Base-by-base conservation (phyloP, 2,113 vertebrate species). In the Dissostichus mawsoni region DNA sequence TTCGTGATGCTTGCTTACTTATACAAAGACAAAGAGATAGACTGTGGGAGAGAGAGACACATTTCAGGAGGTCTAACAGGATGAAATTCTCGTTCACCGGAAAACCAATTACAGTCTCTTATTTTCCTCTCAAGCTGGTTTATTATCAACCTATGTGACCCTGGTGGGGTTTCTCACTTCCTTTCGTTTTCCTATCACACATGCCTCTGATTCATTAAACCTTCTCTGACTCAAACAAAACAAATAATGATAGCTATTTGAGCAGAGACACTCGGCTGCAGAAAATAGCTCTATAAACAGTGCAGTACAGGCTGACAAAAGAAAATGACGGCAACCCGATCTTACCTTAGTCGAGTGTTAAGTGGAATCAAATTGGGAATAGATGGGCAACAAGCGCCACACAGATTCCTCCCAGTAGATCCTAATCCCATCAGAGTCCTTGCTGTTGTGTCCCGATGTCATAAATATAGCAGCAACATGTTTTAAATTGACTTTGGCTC, bases 401-500 rank as follows among this genome's bases (percentile, higher is more conserved):
- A 23, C 83, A 66, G 78, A 84, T 88, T 89, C 83, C 78, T 88
- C 85, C 77, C 79, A 71, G 80, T 58, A 79, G 86, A 81, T 87
- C n/a, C 29, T 91, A 91, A 93, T 93, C 85, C 73, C 81, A 88
- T 94, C 87, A 81, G 66, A 23, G 79, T 62, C 80, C 73, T 76
- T 74, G 77, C 77, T 88, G 80, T 81, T 85, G 76, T 83, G 84
- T 88, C 85, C 73, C 85, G 76, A 50, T 69, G 81, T 88, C 85
- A 84, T 91, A 91, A 85, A 91, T 92, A 87, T 79, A 87, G 78
- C 76, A 69, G 80, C 83, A 87, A 89, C 83, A 85, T 78, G 78
- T 93, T 89, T 90, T 71, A 86, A 89, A 90, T 87, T 65, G 76
- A 88, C 86, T 87, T 90, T 78, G 82, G 86, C 91, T 88, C 71